Base-by-base conservation (phyloP, 1,140 invertebrate genomes). In the Leptopilina clavipes region DNA sequence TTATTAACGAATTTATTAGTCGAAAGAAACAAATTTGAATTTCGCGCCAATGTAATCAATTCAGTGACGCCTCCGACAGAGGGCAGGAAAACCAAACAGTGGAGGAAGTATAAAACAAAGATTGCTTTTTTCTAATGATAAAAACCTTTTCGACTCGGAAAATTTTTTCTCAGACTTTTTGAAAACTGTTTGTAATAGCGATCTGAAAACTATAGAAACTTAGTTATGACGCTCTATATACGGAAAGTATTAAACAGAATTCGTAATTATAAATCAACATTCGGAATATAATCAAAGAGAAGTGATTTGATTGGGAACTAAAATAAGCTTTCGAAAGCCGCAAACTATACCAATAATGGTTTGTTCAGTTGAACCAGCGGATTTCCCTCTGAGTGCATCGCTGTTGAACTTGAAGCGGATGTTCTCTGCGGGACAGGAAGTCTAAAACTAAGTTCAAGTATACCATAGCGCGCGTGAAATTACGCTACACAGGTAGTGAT, bases 391-490 rank as follows among this genome's bases (percentile, higher is more conserved):
- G 56, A 65, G 25, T 65, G 25, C 59, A 65, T 14, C 59, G 59
- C 25, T 65, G 59, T 65, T 65, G 59, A 65, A 65, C 59, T 65
- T 65, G 22, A 31, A 65, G 22, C 59, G 59, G 59, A 65, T 65
- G 59, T 65, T 65, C 59, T 65, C 59, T 65, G 59, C 12, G 59
- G 25, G 59, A 65, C 59, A 65, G 59, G 59, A 65, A 37, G 59
- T 65, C 59, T 65, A 65, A 65, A 65, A 65, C 59, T 65, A 65
- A 65, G 59, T 65, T 65, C 59, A 65, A 65, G 59, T 65, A 65
- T 22, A 65, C 12, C 14, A 31, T n/a, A n/a, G 12, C 25, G 31
- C 59, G 25, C 59, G n/a, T n/a, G 25, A 65, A 65, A 65, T 65
- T 31, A 37, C 22, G 25, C 31, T 65, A 40, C 37, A 40, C 37